These are phyloP conservation scores for Brotula barbata DNA, from an alignment of 2,797 vertebrate genomes.

Conservation along the genomic window DNA sequence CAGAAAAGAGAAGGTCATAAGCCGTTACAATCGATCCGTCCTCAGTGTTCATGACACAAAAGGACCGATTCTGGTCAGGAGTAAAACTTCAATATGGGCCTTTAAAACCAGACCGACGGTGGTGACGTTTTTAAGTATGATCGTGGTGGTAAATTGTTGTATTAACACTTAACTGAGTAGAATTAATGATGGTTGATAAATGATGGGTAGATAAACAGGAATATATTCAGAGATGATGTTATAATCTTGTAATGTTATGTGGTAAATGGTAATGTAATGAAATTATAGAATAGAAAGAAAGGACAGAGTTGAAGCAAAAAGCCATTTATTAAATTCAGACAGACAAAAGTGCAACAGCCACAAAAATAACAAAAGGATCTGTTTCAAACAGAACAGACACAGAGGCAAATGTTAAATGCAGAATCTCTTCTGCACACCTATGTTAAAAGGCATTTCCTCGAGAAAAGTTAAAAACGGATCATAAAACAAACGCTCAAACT, in stretches of 20 bases:
- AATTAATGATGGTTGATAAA: too few species aligned
- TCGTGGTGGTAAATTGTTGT: too few species aligned
- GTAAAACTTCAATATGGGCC: background rate
- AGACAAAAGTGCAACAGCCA: constrained; percentile 71
- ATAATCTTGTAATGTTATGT: too few species aligned
- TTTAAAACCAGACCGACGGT: too few species aligned
- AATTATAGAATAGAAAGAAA: constrained; percentile 15
- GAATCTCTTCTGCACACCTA: constrained; percentile 31
- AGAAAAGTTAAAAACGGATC: constrained; percentile 51
- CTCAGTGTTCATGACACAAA: too few species aligned
- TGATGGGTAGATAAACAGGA: too few species aligned
- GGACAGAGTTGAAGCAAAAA: constrained; percentile 48
- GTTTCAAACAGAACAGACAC: constrained; percentile 72
- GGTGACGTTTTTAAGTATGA: too few species aligned
- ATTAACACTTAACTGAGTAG: too few species aligned
- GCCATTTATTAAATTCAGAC: constrained; percentile 76
- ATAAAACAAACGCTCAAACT: constrained; percentile 69
- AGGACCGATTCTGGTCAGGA: background rate
- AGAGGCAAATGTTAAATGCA: constrained; percentile 30
- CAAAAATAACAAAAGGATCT: constrained; percentile 58
- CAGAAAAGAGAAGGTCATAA: constrained; percentile 54
- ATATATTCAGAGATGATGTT: too few species aligned
- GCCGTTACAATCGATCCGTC: constrained; percentile 36
- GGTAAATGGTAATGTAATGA: too few species aligned
- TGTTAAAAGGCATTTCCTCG: constrained; percentile 47